Base-by-base conservation (phyloP, 2,113 vertebrate genomes). In the Catharus minimus region DNA sequence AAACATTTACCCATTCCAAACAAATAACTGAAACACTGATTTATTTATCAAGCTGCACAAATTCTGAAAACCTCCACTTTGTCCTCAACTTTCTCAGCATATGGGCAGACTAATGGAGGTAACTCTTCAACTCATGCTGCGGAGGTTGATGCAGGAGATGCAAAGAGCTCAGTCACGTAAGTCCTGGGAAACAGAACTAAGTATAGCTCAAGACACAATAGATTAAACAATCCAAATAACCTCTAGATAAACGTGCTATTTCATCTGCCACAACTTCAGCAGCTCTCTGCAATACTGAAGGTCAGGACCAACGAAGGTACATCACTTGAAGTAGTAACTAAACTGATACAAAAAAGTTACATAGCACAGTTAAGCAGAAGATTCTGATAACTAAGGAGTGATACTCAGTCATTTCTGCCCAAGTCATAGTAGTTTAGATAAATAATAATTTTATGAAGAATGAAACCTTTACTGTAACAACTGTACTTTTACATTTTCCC, bases 121-220 rank as follows among this genome's bases (percentile, higher is more conserved):
- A 46, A 67, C 7, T 12, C 52, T 32, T 71, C 19, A 47, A 15
- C n/a, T 86, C 36, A 52, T 14, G 30, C 65, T 58, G 36, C 57
- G 78, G 53, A 43, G n/a, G 13, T n/a, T 60, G 58, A 71, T 0
- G 0, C 65, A 73, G 46, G 58, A 56, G 24, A 56, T 33, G 18
- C 41, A 44, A 1, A 3, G 28, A 64, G 61, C 15, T 84, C 56
- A 83, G 32, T 33, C 78, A 47, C 0, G 0, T 23, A 71, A 86
- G 9, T 13, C 21, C 65, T 44, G 20, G 24, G 36, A 56, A 66
- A 77, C 13, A 81, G 58, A 76, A 52, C 50, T 68, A 85, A 89
- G n/a, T 23, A 52, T 0, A 64, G 61, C 30, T 64, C 52, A 56
- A 75, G 41, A 62, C 5, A 7, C 44, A 74, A 57, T 1, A 72